A percentile compares a stretch with the other conserved stretches of the same genome.
Conservation (phyloP, 1,140 invertebrate genomes). For the Trachelipus rathkii region DNA sequence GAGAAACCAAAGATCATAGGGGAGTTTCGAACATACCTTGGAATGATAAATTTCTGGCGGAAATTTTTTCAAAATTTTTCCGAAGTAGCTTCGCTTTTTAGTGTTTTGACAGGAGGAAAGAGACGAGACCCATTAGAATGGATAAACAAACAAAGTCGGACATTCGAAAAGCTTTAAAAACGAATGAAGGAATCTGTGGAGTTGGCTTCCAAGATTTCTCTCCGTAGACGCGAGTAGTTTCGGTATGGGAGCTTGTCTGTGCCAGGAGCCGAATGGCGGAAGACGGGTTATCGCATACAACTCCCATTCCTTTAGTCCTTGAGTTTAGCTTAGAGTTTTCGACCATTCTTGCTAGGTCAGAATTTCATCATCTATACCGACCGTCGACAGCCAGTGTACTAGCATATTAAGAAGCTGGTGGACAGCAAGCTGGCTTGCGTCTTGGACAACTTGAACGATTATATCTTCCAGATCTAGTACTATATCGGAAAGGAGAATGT, state of each 20-base stretch:
- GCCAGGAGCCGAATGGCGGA: not conserved
- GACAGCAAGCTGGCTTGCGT: not conserved
- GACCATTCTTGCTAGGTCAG: constrained; percentile 1
- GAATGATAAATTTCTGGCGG: constrained; percentile 1
- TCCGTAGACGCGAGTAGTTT: not conserved
- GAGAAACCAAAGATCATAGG: not conserved
- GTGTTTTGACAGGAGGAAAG: not conserved
- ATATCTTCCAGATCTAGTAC: not conserved
- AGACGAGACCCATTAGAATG: not conserved
- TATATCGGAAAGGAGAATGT: not conserved
- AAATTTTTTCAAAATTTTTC: not conserved
- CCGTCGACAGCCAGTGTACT: not conserved
- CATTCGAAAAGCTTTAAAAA: not conserved
- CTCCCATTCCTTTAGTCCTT: constrained; percentile 3
- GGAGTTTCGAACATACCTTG: not conserved
- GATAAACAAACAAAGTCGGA: not conserved
- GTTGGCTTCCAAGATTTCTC: not conserved
- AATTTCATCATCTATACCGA: constrained; percentile 3
- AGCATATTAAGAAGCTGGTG: constrained; percentile 1
- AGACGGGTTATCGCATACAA: constrained; percentile 4
- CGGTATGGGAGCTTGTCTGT: not conserved
- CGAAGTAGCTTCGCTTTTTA: not conserved
- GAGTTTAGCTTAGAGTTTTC: not conserved
- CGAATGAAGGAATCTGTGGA: not conserved
- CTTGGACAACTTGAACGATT: constrained; percentile 1